These are phyloP conservation scores for Cremastinae sp. DNA, from an alignment of 2,888 invertebrate species.

Conservation along the genomic window DNA sequence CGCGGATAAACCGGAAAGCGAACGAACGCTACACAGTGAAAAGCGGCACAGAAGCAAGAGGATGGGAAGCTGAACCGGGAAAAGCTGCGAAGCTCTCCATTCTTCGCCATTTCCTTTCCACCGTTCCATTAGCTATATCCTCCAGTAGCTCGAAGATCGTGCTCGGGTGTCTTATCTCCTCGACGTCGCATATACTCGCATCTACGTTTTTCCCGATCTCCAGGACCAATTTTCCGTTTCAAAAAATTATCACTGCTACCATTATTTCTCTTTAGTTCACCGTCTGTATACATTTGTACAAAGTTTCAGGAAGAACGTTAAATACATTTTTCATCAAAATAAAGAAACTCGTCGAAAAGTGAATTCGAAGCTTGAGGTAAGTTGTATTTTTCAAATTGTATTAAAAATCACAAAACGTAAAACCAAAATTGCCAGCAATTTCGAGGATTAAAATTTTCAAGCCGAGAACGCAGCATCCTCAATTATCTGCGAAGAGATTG, in stretches of 20 bases:
- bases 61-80: slow-evolving; percentile 53
- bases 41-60: slow-evolving; percentile 25
- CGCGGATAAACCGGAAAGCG: slow-evolving; percentile 70
- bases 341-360: too few species aligned
- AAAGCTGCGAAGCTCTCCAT: slow-evolving; percentile 56
- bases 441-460: neutral
- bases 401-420: neutral
- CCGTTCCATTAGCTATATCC: slow-evolving; percentile 60
- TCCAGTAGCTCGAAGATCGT: slow-evolving; percentile 30
- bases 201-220: slow-evolving; percentile 23
- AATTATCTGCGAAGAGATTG: slow-evolving; percentile 12
- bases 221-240: slow-evolving; percentile 58
- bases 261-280: slow-evolving; percentile 5
- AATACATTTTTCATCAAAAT: too few species aligned
- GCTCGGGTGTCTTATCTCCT: slow-evolving; percentile 56
- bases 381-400: slow-evolving; percentile 12
- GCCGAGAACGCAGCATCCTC: slow-evolving; percentile 13
- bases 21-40: slow-evolving; percentile 52
- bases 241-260: slow-evolving; percentile 36
- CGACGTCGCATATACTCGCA: slow-evolving; percentile 49
- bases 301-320: too few species aligned
- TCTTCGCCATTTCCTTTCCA: slow-evolving; percentile 57
- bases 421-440: neutral
- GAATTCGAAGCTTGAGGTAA: too few species aligned
- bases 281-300: too few species aligned